Conservation (phyloP, 2,113 vertebrate genomes). For the Rhinoderma darwinii region DNA sequence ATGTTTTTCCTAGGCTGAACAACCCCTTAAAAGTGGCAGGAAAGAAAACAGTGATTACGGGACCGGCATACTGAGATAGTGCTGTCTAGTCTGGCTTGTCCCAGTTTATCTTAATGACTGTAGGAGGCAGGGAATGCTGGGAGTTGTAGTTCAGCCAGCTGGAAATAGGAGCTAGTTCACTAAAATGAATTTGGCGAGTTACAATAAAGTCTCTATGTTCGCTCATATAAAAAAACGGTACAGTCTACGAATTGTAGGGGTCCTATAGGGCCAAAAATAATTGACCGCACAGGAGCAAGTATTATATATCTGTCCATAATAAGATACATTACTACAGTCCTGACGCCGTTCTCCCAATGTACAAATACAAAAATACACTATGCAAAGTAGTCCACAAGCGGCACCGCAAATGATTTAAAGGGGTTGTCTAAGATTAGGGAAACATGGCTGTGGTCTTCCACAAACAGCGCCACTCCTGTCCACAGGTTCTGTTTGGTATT, state of each 20-base stretch:
- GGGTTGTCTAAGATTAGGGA: no score
- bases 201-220: background rate
- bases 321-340: background rate
- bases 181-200: background rate
- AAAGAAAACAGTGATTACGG: no score
- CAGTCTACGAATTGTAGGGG: conserved; percentile 1
- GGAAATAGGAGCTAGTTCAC: background rate
- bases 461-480: no score
- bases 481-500: no score
- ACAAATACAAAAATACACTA: conserved; percentile 14
- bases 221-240: background rate
- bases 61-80: no score
- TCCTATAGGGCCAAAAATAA: background rate
- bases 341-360: background rate
- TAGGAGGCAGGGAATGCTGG: background rate
- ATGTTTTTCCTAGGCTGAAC: no score
- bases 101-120: no score
- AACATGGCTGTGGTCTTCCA: no score
- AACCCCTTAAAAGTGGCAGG: no score
- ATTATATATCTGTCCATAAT: background rate
- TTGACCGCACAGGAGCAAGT: background rate
- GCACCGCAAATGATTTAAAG: background rate
- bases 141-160: background rate
- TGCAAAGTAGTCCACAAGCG: background rate
- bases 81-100: no score